phyloP scores from a whole-genome alignment of 2,888 invertebrate genomes.

The Automeris io region DNA sequence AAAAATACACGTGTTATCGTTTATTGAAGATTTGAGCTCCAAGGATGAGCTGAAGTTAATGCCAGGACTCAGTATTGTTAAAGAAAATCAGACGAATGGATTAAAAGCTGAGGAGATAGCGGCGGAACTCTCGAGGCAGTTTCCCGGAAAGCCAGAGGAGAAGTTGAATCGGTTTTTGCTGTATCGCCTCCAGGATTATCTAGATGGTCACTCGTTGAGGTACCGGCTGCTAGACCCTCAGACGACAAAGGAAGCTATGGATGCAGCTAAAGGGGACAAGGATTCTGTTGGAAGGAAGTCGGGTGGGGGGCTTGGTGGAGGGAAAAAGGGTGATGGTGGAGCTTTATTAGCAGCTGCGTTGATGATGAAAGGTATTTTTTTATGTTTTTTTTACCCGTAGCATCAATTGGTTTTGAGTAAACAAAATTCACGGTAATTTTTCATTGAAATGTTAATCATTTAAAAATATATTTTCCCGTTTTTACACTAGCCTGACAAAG shows the following conservation, averaged over 20 bases:
- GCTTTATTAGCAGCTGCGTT: conserved; percentile 75
- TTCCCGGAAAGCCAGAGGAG: conserved; percentile 86
- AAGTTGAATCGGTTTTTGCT: conserved; percentile 85
- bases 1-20: conserved; percentile 85
- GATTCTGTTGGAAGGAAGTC: conserved; percentile 63
- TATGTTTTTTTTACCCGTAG: too few relatives aligned
- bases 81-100: conserved; percentile 70
- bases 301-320: conserved; percentile 54
- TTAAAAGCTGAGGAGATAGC: conserved; percentile 79
- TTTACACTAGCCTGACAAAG: too few relatives aligned
- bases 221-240: conserved; percentile 82
- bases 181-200: conserved; percentile 80
- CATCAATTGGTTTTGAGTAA: too few relatives aligned
- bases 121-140: conserved; percentile 83
- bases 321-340: conserved; percentile 60
- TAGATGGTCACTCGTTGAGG: conserved; percentile 84
- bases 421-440: too few relatives aligned
- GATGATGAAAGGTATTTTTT: conserved; percentile 81
- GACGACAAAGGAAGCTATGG: conserved; percentile 76
- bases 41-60: conserved; percentile 82
- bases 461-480: too few relatives aligned
- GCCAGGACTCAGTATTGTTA: conserved; percentile 86
- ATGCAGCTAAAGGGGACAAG: conserved; percentile 56
- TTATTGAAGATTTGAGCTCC: conserved; percentile 85
- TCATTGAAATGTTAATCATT: too few relatives aligned